Base-by-base conservation (phyloP, 2,797 vertebrate species). In the Malurus leucopterus region DNA sequence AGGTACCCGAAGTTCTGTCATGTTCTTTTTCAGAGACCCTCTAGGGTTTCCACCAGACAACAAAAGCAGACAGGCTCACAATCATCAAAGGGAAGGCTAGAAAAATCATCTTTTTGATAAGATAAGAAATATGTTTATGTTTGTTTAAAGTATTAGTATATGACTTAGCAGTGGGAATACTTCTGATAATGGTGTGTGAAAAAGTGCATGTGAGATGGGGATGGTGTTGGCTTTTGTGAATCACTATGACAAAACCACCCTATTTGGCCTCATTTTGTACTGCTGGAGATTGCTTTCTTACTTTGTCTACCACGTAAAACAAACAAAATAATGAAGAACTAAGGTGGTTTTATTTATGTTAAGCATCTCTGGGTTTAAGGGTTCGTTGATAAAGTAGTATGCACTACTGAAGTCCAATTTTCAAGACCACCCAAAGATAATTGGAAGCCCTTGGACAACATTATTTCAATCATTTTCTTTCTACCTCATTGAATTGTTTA, bases 401-500 rank as follows among this genome's bases (percentile, higher is more conserved):
- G 19, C 7, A 43, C 19, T 36, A 36, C 36, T 36, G 10, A 67
- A 80, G 70, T 54, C 20, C 24, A 64, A 22, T 80, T 78, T 88
- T 89, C 43, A 91, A 80, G 21, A 18, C 26, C 67, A 6, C 32
- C 50, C 36, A 47, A 78, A 81, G 55, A 92, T 71, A 88, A 79
- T 80, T 67, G 54, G 44, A 81, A 93, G 64, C 43, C 43, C 27
- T 91, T 57, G 51, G 53, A 58, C 71, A 93, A 41, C 32, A 87
- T 72, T 74, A 41, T 87, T 88, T 91, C 46, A 93, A 26, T 53
- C 1, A 57, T 46, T 91, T 65, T 27, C 43, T 75, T 93, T 95
- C 79, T 65, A 50, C 58, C 9, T 83, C n/a, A 71, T 20, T 86
- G 55, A 94, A 95, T 94, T 95, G 92, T 93, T 93, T 89, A 85